Conservation (phyloP, 2,113 vertebrate species). For the Origma solitaria region DNA sequence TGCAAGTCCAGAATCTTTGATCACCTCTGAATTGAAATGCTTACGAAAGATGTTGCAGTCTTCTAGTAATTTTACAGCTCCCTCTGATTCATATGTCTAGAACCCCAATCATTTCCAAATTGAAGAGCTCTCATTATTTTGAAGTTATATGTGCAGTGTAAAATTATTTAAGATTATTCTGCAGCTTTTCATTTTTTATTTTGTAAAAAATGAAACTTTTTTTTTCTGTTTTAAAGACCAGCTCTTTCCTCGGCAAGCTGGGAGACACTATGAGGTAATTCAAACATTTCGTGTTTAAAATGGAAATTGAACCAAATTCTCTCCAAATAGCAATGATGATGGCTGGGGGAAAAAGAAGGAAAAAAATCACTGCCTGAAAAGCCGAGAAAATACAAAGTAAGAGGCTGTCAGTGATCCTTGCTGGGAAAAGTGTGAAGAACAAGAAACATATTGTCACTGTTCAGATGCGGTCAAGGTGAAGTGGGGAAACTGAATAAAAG, state of each 20-base stretch:
- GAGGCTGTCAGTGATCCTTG: slow-evolving; percentile 55
- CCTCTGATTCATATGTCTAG: slow-evolving; percentile 58
- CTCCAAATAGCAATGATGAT: slow-evolving; percentile 30
- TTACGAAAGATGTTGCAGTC: slow-evolving; percentile 36
- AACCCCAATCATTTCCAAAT: slow-evolving; percentile 64
- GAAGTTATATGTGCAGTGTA: slow-evolving; percentile 46
- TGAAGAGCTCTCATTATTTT: slow-evolving; percentile 66
- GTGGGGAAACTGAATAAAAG: slow-evolving; percentile 45
- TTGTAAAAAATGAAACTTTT: background rate
- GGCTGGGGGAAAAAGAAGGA: background rate
- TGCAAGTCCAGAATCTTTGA: slow-evolving; percentile 65
- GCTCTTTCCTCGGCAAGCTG: background rate
- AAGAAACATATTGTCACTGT: slow-evolving; percentile 51
- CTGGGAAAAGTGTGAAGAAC: slow-evolving; percentile 58
- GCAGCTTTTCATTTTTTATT: slow-evolving; percentile 40
- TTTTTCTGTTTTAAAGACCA: background rate
- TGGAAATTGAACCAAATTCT: slow-evolving; percentile 56
- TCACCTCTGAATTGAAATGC: slow-evolving; percentile 68
- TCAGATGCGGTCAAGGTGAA: slow-evolving; percentile 56
- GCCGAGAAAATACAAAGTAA: slow-evolving; percentile 47
- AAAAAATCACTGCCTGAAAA: slow-evolving; percentile 10
- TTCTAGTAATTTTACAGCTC: slow-evolving; percentile 61
- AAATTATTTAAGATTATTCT: slow-evolving; percentile 60
- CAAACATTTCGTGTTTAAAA: slow-evolving; percentile 45
- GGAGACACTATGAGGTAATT: slow-evolving; percentile 42